Evolutionary conservation across 2,888 invertebrate genomes (phyloP), one percentile per base, ranked within the genome.

Genomic region (Halocaridina rubra): DNA sequence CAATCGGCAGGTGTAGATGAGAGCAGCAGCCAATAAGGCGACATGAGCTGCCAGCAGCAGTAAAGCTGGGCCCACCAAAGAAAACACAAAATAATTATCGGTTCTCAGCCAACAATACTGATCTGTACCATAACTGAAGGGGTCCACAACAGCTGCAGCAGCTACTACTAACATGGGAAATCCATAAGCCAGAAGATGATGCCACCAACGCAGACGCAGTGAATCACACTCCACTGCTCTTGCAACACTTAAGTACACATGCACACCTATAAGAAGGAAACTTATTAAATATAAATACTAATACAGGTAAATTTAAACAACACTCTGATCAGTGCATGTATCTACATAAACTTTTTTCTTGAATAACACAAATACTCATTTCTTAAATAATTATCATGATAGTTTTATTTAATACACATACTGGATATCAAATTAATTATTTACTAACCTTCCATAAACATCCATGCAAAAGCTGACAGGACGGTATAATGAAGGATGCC

Each of bases 181-280:
- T 88, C 96, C 94, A 92, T 98, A 98, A 4, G 97, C 97, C 89
- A 96, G 93, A 71, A 94, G 92, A 92, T 97, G 97, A 92, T 97
- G 98, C 95, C 97, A 97, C 88, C 95, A 94, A 39, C 87, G 85
- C 32, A 95, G 94, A 87, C 97, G 93, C 3, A 97, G 96, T 89
- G 95, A 95, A 91, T 97, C 97, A n/a, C 95, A 95, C 91, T 97
- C 96, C 91, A 96, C 97, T 80, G 97, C 97, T 91, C 97, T 97
- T 89, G 98, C 95, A 84, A 98, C 93, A 95, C 97, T 97, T 87
- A 97, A 95, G 93, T 98, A 98, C 30, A 98, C 93, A 92, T 98
- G 98, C 91, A 97, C 93, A 95, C 96, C 98, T 95, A 98, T 97
- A 89, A 98, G 39, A 0, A 4, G 8, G 46, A n/a, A 19, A 10